Base-by-base conservation (phyloP, 2,797 vertebrate species). In the Xenentodon cancila region DNA sequence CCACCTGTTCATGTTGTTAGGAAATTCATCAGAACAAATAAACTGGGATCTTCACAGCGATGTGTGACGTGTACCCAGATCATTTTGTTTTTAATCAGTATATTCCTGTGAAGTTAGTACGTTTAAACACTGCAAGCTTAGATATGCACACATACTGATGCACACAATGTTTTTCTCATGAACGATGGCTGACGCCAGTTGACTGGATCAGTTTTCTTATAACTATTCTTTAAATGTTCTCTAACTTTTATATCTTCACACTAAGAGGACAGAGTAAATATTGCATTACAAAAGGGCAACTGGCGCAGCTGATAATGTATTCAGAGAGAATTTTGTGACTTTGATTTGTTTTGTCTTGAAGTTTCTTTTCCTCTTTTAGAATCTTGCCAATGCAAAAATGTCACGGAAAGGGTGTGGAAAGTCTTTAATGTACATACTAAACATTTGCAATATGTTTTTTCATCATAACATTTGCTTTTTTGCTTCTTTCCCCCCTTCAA, bases 371-470 rank as follows among this genome's bases (percentile, higher is more conserved):
- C 27, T 17, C 75, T 61, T 62, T 18, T 49, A 20, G 13, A 68
- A 53, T 82, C 27, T 60, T 61, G 11, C 61, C 53, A 70, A 73
- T 18, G 18, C 16, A 59, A 52, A 32, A 49, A n/a, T 73, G 55
- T 34, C 25, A 65, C 21, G n/a, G 20, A 70, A 54, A 68, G 54
- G 52, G 43, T 50, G 21, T 46, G 43, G 18, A 30, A 45, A 68
- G 51, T 53, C 53, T 70, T 66, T 74, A 59, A 54, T 88, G 79
- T 88, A 88, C 47, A 83, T 84, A 84, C 72, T 42, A 53, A 11
- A 70, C 64, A 73, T 53, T 71, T 73, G 17, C 71, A 61, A 66
- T n/a, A 19, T 77, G 40, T 72, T 77, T 70, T 69, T 22, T 68
- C 43, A 45, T 70, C 63, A 19, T 58, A 42, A 42, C 51, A 15